Base-by-base conservation (phyloP, 1,140 invertebrate species). In the Stegodyphus dumicola region DNA sequence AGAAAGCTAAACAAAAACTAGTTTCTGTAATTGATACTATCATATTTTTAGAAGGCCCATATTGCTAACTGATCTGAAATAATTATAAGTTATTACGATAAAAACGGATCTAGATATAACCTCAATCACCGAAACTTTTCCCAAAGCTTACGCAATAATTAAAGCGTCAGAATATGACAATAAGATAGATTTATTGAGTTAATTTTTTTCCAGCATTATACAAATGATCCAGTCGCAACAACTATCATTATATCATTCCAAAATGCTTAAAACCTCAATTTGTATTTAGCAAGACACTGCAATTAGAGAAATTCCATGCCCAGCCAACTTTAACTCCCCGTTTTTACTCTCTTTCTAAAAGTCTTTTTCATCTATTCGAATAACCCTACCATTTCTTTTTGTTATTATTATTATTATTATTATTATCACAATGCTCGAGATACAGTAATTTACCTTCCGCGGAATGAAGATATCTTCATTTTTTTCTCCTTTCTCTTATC, bases 351-450 rank as follows among this genome's bases (percentile, higher is more conserved):
- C 56, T 60, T 9, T 60, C 56, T 60, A 15, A 5, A 60, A 60
- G 15, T 9, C 56, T 11, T 11, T 0, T 60, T 60, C 56, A 60
- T 5, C 56, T 11, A 60, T 11, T 60, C 15, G 9, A 60, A 60
- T 60, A 60, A 60, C 56, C 15, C 9, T 15, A 10, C 60, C 53
- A 51, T 74, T 18, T n/a, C n/a, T 11, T 11, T 67, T 83, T 74
- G 53, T 83, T 83, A 75, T 83, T 75, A 83, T 83, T 67, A 85
- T 70, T 66, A 54, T 83, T 67, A 83, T 54, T 75, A 66, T 33
- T 6, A 67, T 17, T 6, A 49, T 52, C 53, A 7, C 69, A 33
- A 17, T 18, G 6, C 51, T 11, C 13, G 52, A 53, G 60, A 84
- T 84, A 69, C 51, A 66, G 73, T 76, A 76, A 85, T 75, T 85